Base-by-base conservation (phyloP, 2,888 invertebrate species). In the Ophion ellenae region DNA sequence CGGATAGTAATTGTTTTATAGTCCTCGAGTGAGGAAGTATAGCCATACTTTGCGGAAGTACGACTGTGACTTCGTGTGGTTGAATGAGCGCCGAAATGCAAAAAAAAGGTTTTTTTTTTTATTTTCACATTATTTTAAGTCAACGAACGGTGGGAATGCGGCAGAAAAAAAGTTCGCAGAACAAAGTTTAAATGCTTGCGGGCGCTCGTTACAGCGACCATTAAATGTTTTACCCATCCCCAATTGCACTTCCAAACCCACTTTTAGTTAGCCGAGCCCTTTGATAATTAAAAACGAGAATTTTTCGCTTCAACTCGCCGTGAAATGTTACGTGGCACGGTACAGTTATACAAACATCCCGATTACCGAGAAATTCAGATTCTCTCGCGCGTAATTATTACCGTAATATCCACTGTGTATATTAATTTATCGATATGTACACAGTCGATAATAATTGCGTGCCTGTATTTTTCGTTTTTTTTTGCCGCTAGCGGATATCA, bases 171-270 rank as follows among this genome's bases (percentile, higher is more conserved):
- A 40, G n/a, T 20, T 40, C 32, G 17, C 5, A 20, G 28, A 20
- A 53, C n/a, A 17, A 32, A 59, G 32, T 67, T 67, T n/a, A n/a
- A 67, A 40, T 67, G 20, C 6, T 67, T n/a, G 32, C 20, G 40
- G 20, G 67, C 14, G 14, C 40, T n/a, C 5, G 40, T 20, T 40
- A 10, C 9, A 2, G n/a, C 40, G 10, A 67, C 40, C 40, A 67
- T 67, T 32, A 17, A 36, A 64, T n/a, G 32, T 64, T 64, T 64
- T 20, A 14, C 53, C 53, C 53, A 53, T 53, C 17, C 53, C 53
- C 17, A 63, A 63, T 63, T 63, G 63, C 63, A 24, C 28, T 28
- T 63, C 11, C 57, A n/a, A 57, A 63, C 63, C 63, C 63, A 63
- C 63, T 20, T 28, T 24, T 24, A 20, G 63, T 63, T 63, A 63